Conservation (phyloP, 2,113 vertebrate species). For the Toxotes jaculatrix region DNA sequence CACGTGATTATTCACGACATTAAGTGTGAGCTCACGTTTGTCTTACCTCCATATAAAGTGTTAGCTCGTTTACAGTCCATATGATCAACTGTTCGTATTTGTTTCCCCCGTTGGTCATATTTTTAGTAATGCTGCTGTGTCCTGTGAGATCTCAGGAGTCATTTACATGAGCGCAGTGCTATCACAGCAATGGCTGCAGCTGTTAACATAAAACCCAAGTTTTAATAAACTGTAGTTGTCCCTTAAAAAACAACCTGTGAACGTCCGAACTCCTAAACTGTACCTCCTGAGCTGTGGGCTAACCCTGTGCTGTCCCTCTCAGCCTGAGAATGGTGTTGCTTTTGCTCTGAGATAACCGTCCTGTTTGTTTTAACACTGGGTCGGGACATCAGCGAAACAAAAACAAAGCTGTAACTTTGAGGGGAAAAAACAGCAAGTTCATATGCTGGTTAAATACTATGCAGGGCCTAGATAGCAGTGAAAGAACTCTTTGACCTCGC, state of each 20-base stretch:
- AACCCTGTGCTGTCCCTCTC: conserved; percentile 28
- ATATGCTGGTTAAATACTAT: conserved; percentile 10
- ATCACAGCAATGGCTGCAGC: not conserved
- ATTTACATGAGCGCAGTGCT: not conserved
- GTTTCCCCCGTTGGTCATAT: not conserved
- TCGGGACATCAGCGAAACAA: conserved; percentile 35
- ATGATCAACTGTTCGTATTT: not conserved
- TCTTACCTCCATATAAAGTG: not conserved
- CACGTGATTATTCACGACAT: not conserved
- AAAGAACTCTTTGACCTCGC: conserved; percentile 37
- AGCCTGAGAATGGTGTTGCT: conserved; percentile 49
- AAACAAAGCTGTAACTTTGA: conserved; percentile 35
- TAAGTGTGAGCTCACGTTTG: not conserved
- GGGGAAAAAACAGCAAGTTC: conserved; percentile 17
- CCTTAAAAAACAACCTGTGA: not conserved
- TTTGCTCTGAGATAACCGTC: conserved; percentile 46
- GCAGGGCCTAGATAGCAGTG: conserved; percentile 10
- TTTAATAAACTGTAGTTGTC: not conserved
- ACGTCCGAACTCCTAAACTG: not conserved
- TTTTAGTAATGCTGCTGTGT: not conserved
- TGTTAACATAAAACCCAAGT: not conserved
- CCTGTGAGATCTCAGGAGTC: conserved; percentile 6
- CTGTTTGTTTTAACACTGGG: conserved; percentile 57
- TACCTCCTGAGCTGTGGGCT: conserved; percentile 8
- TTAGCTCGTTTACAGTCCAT: not conserved